These are phyloP conservation scores for Bungarus multicinctus DNA, from an alignment of 2,113 vertebrate genomes.

Conservation along the genomic window DNA sequence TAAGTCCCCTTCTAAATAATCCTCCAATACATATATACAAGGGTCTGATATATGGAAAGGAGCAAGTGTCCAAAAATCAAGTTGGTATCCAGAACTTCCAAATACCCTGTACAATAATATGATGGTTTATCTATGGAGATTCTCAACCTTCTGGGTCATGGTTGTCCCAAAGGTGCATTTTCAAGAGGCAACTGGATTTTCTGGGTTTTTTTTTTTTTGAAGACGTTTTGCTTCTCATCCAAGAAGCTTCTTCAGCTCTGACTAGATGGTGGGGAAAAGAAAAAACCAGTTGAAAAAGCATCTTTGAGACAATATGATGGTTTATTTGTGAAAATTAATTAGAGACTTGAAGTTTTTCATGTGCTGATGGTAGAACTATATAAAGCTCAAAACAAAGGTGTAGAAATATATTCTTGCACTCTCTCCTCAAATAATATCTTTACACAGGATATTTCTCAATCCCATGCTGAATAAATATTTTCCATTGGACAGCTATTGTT, in stretches of 20 bases:
- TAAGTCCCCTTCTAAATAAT: background rate
- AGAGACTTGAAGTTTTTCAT: background rate
- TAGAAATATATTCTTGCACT: background rate
- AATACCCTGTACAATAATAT: background rate
- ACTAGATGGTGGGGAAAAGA: too few species aligned
- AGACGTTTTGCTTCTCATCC: too few species aligned
- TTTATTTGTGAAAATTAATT: background rate
- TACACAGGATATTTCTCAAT: background rate
- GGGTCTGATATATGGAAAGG: background rate
- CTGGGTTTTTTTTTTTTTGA: too few species aligned
- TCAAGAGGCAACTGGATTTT: too few species aligned
- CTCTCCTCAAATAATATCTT: background rate
- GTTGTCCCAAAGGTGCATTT: too few species aligned
- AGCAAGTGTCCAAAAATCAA: background rate
- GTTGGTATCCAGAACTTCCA: background rate
- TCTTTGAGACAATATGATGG: background rate
- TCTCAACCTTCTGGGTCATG: too few species aligned
- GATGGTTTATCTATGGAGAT: background rate
- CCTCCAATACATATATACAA: background rate
- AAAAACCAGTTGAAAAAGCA: too few species aligned
- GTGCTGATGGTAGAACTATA: background rate
- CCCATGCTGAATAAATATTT: background rate
- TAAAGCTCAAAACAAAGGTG: background rate
- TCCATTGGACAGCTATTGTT: background rate
- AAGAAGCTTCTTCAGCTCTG: too few species aligned